Base-by-base conservation (phyloP, 2,113 vertebrate species). In the Athene cunicularia region DNA sequence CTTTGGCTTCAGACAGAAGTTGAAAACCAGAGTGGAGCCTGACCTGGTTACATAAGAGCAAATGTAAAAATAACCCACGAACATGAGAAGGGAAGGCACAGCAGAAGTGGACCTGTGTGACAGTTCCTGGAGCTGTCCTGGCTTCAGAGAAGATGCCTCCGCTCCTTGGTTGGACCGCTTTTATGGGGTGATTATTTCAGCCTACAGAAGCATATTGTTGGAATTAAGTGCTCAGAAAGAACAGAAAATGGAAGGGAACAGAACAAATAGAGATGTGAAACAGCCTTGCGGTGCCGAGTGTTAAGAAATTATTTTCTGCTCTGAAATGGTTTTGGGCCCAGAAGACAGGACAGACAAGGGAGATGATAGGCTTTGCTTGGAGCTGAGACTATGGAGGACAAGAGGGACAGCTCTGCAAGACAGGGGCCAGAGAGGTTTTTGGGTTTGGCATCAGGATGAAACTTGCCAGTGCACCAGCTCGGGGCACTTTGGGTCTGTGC, bases 41-140 rank as follows among this genome's bases (percentile, higher is more conserved):
- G 94, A 88, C 93, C 87, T 82, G 93, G 62, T 96, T 97, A 80
- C 55, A 18, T 95, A 94, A 97, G 70, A 75, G 52, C 90, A 89
- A 91, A 95, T 76, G 13, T 85, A 95, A 95, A 97, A 97, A 94
- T 97, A 95, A 82, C 80, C 66, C 18, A 0, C 2, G 45, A 71
- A 68, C 11, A 4, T 92, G 83, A 93, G 95, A 91, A 81, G 77
- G 73, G 83, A 79, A 82, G 75, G 66, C 0, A 0, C 76, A 64
- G 80, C 91, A 87, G 93, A 81, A 86, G 15, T 56, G 73, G 92
- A 86, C 76, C 68, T 33, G 33, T 71, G 83, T 59, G 77, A 81
- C 73, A 21, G 27, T 6, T 88, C 72, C 68, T 1, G 0, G 58
- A 83, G 63, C 80, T 84, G 64, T 39, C 64, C 55, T 5, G 3